phyloP scores from a whole-genome alignment of 2,113 vertebrate species.

The Cygnus buccinator region DNA sequence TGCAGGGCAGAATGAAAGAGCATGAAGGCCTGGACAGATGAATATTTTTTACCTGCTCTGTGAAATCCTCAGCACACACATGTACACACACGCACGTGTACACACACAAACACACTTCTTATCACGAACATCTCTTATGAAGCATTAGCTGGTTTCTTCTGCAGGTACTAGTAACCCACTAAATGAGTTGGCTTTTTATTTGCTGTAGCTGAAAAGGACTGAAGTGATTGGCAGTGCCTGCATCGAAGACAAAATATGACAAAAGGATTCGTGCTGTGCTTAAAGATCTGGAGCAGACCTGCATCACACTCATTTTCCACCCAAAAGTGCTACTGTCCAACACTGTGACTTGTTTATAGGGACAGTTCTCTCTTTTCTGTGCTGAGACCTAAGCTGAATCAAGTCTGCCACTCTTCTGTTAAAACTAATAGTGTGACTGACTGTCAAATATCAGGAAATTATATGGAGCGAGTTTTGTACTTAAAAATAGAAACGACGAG shows the following conservation, averaged over 20 bases:
- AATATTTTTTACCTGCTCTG: background rate
- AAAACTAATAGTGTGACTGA: background rate
- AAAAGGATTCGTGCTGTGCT: background rate
- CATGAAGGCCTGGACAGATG: background rate
- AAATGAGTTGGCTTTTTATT: background rate
- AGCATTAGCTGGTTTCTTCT: background rate
- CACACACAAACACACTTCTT: background rate
- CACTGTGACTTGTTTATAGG: background rate
- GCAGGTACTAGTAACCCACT: background rate
- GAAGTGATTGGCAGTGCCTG: background rate
- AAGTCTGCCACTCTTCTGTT: background rate
- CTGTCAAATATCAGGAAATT: conserved; percentile 31
- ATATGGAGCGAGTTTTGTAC: background rate
- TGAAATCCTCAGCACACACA: background rate
- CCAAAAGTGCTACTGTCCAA: background rate
- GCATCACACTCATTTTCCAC: accelerated
- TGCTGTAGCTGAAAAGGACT: background rate
- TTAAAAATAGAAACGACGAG: conserved; percentile 51
- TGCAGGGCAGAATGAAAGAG: background rate
- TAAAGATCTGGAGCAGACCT: background rate
- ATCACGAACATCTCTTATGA: background rate
- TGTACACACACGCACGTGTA: too few species aligned
- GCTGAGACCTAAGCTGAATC: background rate
- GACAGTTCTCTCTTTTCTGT: background rate
- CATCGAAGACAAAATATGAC: background rate